Conservation (phyloP, 2,888 invertebrate species). For the Eulithis prunata region DNA sequence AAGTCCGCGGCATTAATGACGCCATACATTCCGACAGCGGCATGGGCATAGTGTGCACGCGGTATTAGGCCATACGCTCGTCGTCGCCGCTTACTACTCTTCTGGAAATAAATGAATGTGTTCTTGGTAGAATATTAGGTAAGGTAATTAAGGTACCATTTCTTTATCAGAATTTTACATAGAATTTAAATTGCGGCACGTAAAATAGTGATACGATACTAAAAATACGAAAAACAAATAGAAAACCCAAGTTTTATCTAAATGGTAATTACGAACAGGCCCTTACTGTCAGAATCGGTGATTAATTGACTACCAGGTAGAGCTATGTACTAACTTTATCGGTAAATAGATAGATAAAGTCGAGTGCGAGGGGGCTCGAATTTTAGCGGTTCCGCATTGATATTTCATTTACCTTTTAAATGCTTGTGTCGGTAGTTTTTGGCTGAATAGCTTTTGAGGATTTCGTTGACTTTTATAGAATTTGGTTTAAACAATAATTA, state of each 20-base stretch:
- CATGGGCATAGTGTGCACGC: too few species aligned
- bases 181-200: background rate
- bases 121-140: background rate
- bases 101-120: too few species aligned
- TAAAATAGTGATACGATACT: constrained; percentile 1
- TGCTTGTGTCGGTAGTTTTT: background rate
- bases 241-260: constrained; percentile 23
- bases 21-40: too few species aligned
- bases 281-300: constrained; percentile 25
- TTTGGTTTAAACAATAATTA: too few species aligned
- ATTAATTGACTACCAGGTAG: constrained; percentile 19
- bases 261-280: constrained; percentile 28
- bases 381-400: background rate
- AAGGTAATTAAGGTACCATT: background rate
- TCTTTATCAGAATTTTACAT: background rate
- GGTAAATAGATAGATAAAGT: constrained; percentile 10
- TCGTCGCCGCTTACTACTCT: too few species aligned
- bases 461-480: too few species aligned
- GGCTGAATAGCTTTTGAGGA: too few species aligned
- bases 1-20: too few species aligned
- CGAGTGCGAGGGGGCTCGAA: background rate
- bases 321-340: constrained; percentile 17
- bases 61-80: too few species aligned
- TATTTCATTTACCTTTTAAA: background rate
- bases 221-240: constrained; percentile 20